phyloP scores from a whole-genome alignment of 1,140 invertebrate genomes.

The Drosophila bipectinata region DNA sequence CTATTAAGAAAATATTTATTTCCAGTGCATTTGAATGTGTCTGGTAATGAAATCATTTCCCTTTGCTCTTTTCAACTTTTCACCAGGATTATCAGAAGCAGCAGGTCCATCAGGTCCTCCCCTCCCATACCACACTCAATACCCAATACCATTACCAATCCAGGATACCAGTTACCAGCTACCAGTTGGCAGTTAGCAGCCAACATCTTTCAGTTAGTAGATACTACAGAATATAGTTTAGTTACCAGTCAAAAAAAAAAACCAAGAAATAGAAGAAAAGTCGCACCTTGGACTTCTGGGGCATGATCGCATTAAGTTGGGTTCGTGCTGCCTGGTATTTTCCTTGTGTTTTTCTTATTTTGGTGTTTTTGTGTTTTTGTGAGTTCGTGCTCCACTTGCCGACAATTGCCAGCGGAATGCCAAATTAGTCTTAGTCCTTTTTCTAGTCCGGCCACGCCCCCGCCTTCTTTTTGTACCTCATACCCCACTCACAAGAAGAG shows the following conservation, averaged over 20 bases:
- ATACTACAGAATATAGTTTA: not conserved
- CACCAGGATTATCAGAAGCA: slow-evolving; percentile 59
- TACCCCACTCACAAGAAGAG: no score
- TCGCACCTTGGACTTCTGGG: slow-evolving; percentile 27
- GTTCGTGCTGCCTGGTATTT: slow-evolving; percentile 28
- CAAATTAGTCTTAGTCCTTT: slow-evolving; percentile 60
- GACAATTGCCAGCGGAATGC: slow-evolving; percentile 65
- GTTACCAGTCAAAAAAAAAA: no score
- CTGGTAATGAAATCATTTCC: slow-evolving; percentile 81
- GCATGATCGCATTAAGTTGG: slow-evolving; percentile 72
- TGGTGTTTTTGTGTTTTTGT: slow-evolving; percentile 20
- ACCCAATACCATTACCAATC: slow-evolving; percentile 3
- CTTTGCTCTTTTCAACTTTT: slow-evolving; percentile 78
- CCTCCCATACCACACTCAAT: not conserved
- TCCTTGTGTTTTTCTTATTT: slow-evolving; percentile 1
- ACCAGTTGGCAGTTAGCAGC: slow-evolving; percentile 11
- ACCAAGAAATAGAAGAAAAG: not conserved
- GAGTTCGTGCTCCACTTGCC: slow-evolving; percentile 71
- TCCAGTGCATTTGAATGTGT: slow-evolving; percentile 56
- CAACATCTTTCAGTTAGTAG: slow-evolving; percentile 16
- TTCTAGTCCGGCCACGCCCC: not conserved
- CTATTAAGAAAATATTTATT: not conserved
- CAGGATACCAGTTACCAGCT: slow-evolving; percentile 26
- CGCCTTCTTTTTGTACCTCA: not conserved
- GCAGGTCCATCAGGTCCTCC: slow-evolving; percentile 3